Percentiles rank a stretch among this genome's conserved stretches.
These are phyloP conservation scores for Falco novaeseelandiae DNA, from an alignment of 2,797 vertebrate genomes.

Conservation along the genomic window DNA sequence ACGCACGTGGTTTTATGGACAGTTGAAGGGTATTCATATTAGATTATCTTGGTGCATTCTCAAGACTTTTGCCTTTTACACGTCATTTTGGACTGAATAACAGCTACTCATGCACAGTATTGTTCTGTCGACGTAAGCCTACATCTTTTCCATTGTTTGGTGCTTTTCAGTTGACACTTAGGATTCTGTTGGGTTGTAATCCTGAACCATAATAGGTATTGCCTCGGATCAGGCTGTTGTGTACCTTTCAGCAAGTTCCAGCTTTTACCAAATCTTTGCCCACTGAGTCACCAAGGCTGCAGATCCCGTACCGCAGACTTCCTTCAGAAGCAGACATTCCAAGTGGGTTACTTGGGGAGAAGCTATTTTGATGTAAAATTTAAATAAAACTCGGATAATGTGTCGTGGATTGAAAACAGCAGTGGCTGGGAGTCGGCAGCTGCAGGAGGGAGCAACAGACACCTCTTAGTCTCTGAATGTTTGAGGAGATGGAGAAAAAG, in stretches of 20 bases:
- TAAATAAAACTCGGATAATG: slow-evolving; percentile 9
- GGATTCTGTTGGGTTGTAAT: background rate
- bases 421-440: background rate
- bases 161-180: background rate
- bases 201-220: background rate
- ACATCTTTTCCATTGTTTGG: background rate
- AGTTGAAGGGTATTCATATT: background rate
- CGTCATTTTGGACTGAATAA: background rate
- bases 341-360: background rate
- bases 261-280: background rate
- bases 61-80: background rate
- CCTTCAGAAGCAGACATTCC: background rate
- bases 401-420: background rate
- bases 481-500: background rate
- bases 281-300: background rate
- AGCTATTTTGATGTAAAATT: background rate
- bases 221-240: background rate
- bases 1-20: background rate
- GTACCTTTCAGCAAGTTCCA: background rate
- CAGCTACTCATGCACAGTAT: background rate
- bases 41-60: background rate
- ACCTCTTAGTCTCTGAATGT: background rate
- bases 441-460: background rate
- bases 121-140: background rate
- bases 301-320: background rate